Base-by-base conservation (phyloP, 2,888 invertebrate genomes). In the Buathra laborator region DNA sequence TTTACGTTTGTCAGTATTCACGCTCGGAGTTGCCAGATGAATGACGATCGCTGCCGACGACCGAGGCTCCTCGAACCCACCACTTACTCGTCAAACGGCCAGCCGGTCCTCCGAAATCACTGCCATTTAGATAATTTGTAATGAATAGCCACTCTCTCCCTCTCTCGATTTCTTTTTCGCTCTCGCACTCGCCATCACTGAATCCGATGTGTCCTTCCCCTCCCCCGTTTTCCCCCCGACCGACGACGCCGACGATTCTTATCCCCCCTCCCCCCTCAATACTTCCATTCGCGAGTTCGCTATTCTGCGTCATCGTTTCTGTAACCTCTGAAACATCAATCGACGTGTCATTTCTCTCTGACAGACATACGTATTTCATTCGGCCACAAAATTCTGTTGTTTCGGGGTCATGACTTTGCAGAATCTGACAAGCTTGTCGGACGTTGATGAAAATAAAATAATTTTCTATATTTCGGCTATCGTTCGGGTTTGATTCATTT, bases 111-210 rank as follows among this genome's bases (percentile, higher is more conserved):
- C 92, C 94, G 91, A 94, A 95, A 95, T 95, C 94, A 95, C 94
- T 94, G 95, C 95, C 94, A 95, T 95, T 94, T 94, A 93, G 94
- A 94, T 95, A 95, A 95, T 95, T 95, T 94, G 94, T 95, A 95
- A 95, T 95, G 95, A 95, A 95, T 95, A 95, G 95, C 94, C 94
- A 93, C 91, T 90, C 70, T 79, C 71, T 82, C 81, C 78, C 75
- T 80, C 75, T 37, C 24, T 66, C 80, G 70, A 67, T 71, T 56
- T 56, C 56, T 66, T 53, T 81, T 46, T 75, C 83, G 53, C 72
- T 75, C 67, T 81, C 37, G 66, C 62, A 72, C 62, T 75, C 64
- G 64, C 70, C 77, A 62, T 83, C 72, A 71, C 48, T 66, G 75
- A 59, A 66, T 79, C 76, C 76, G 19, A 80, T 76, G 67, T 78